Evolutionary conservation across 2,888 invertebrate genomes (phyloP).

Genomic region (Leptopilina drosophilae): DNA sequence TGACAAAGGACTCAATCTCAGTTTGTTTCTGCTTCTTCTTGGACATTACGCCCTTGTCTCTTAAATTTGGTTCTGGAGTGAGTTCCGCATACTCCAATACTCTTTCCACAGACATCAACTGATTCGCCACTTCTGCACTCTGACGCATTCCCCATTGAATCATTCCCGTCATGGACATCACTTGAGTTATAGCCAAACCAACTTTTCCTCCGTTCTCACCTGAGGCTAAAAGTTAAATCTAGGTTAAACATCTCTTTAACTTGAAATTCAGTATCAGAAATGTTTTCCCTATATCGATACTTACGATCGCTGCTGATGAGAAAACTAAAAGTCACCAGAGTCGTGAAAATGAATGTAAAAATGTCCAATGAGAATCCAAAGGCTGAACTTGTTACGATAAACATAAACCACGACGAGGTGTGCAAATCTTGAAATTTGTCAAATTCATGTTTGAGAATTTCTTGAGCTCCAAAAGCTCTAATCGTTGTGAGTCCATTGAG

Average conservation of each 20-base stretch:
- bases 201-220: conserved; percentile 73
- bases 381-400: conserved; percentile 75
- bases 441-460: conserved; percentile 81
- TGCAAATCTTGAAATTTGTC: conserved; percentile 79
- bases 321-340: conserved; percentile 83
- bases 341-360: conserved; percentile 82
- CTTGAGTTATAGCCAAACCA: conserved; percentile 77
- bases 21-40: conserved; percentile 48
- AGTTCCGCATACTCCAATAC: conserved; percentile 88
- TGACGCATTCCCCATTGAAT: conserved; percentile 90
- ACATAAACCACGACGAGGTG: conserved; percentile 77
- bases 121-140: conserved; percentile 88
- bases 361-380: conserved; percentile 81
- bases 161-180: conserved; percentile 78
- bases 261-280: too few species aligned
- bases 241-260: neutral
- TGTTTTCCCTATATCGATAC: conserved; percentile 41
- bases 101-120: conserved; percentile 89
- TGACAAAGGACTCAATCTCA: neutral
- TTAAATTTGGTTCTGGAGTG: conserved; percentile 78
- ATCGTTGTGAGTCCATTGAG: conserved; percentile 87
- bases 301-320: conserved; percentile 71
- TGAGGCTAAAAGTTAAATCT: conserved; percentile 50
- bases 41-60: conserved; percentile 49
- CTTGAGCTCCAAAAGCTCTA: conserved; percentile 83